These are phyloP conservation scores for Crocodylus rhombifer DNA, from an alignment of 2,797 vertebrate genomes.

Conservation along the genomic window DNA sequence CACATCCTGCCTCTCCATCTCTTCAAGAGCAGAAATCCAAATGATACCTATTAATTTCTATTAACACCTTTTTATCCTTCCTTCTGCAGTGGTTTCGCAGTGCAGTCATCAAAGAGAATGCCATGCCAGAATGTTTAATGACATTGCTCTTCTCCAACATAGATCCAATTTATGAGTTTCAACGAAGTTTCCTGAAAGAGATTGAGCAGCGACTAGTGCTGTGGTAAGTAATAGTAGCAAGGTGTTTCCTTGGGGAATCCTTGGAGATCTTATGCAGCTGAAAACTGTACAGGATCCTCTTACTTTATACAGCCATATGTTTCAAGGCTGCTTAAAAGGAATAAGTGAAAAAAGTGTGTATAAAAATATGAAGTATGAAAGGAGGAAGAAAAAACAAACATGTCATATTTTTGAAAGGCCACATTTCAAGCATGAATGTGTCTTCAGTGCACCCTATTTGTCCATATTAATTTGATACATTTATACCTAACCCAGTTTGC, in stretches of 20 bases:
- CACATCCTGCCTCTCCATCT: background rate
- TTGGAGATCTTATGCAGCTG: background rate
- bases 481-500: fast-evolving
- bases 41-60: fast-evolving
- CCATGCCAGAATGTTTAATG: constrained; percentile 92
- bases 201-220: constrained; percentile 93
- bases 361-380: fast-evolving
- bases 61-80: background rate
- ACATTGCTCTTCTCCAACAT: constrained; percentile 95
- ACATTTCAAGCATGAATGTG: background rate
- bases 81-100: constrained; percentile 94
- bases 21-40: background rate
- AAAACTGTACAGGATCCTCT: fast-evolving
- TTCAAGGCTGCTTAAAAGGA: background rate
- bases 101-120: constrained; percentile 91
- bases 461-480: fast-evolving
- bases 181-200: constrained; percentile 93
- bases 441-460: fast-evolving
- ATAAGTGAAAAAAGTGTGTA: background rate
- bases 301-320: background rate
- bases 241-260: fast-evolving
- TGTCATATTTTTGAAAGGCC: fast-evolving
- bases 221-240: constrained; percentile 83
- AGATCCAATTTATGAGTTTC: constrained; percentile 95
- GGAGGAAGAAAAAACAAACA: background rate